Conservation (phyloP, 2,113 vertebrate genomes). For the Theropithecus gelada region DNA sequence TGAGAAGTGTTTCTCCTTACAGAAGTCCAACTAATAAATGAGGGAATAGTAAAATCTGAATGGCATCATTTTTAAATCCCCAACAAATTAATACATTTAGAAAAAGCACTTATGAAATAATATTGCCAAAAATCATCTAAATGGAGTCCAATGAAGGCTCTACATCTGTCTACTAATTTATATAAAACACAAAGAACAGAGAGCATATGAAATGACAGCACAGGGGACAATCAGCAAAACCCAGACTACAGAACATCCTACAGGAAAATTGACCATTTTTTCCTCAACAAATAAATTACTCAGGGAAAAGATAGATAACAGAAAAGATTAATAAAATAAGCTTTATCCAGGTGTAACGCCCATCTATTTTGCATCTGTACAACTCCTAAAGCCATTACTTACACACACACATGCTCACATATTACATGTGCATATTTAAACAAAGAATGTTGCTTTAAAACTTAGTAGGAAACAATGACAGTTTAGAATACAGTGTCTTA, state of each 20-base stretch:
- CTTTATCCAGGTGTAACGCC: not conserved
- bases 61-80: not conserved
- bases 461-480: not conserved
- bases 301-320: not conserved
- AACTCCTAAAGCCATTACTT: not conserved
- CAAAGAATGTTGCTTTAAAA: not conserved
- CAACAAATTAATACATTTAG: constrained; percentile 7
- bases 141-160: not conserved
- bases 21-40: not conserved
- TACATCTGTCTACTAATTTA: not conserved
- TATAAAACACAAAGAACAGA: not conserved
- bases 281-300: not conserved
- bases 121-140: constrained; percentile 7
- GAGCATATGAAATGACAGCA: not conserved
- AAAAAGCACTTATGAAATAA: not conserved
- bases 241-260: not conserved
- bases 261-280: not conserved
- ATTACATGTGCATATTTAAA: not conserved
- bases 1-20: not conserved
- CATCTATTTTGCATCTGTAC: not conserved
- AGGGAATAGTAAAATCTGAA: constrained; percentile 1
- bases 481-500: constrained; percentile 6
- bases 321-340: not conserved
- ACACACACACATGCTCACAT: not conserved
- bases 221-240: not conserved